Evolutionary conservation across 1,140 invertebrate species (phyloP).

Genomic region (Aphelinus certus): DNA sequence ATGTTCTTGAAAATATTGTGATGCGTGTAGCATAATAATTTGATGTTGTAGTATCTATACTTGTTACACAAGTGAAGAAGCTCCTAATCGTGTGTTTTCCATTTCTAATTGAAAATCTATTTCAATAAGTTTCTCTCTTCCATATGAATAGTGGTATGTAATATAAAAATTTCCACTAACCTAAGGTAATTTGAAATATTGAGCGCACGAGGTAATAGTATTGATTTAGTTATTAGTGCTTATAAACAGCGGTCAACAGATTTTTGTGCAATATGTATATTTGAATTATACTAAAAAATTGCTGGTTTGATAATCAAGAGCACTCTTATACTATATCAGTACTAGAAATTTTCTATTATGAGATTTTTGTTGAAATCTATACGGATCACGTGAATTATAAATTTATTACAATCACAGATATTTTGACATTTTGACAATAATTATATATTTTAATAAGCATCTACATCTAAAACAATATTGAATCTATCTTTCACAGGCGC

Average conservation of each 20-base stretch:
- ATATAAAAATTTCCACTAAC: too few relatives aligned
- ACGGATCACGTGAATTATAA: not conserved
- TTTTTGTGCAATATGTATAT: constrained; percentile 14
- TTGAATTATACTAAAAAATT: constrained; percentile 17
- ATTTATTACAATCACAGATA: not conserved
- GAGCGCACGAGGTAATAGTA: constrained; percentile 17
- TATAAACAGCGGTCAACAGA: constrained; percentile 6
- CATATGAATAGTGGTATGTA: not conserved
- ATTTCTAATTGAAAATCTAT: not conserved
- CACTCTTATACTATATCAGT: too few relatives aligned
- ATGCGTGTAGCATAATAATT: too few relatives aligned
- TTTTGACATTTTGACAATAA: constrained; percentile 11
- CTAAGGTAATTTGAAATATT: too few relatives aligned
- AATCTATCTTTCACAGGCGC: constrained; percentile 1
- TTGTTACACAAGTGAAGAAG: too few relatives aligned
- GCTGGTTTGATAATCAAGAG: too few relatives aligned
- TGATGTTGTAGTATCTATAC: too few relatives aligned
- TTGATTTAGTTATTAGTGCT: constrained; percentile 19
- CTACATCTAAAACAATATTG: constrained; percentile 1
- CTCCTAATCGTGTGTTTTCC: not conserved
- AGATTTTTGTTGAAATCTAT: too few relatives aligned
- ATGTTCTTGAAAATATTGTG: too few relatives aligned
- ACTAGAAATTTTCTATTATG: too few relatives aligned
- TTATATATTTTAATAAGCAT: constrained; percentile 15
- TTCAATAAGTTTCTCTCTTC: constrained; percentile 4